Evolutionary conservation across 1,140 invertebrate genomes (phyloP).

Genomic region (Choristoneura fumiferana): DNA sequence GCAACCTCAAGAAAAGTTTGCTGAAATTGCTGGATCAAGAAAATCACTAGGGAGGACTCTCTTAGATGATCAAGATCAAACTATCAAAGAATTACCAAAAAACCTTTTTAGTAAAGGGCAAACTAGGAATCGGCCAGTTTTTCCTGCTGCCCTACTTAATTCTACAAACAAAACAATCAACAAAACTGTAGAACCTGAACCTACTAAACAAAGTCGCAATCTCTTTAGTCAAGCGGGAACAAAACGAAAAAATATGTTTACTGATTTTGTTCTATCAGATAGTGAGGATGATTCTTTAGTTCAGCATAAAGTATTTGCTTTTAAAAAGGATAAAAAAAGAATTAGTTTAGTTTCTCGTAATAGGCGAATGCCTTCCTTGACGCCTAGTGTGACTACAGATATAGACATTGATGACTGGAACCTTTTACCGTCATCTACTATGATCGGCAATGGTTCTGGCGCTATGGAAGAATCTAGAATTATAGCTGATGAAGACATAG

Average conservation of each 20-base stretch:
- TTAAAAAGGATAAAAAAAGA: constrained; percentile 39
- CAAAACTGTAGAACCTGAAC: constrained; percentile 41
- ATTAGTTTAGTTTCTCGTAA: constrained; percentile 29
- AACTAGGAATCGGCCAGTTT: constrained; percentile 43
- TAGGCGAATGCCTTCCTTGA: constrained; percentile 34
- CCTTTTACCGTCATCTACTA: constrained; percentile 62
- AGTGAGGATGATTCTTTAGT: constrained; percentile 68
- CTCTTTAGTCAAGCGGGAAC: constrained; percentile 52
- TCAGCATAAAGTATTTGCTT: constrained; percentile 53
- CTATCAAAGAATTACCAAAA: constrained; percentile 44
- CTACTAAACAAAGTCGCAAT: constrained; percentile 43
- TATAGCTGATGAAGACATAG: background rate
- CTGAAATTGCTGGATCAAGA: constrained; percentile 40
- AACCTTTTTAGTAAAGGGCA: constrained; percentile 44
- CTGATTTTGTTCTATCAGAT: constrained; percentile 60
- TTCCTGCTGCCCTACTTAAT: constrained; percentile 51
- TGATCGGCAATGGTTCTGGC: constrained; percentile 45
- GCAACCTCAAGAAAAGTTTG: constrained; percentile 43
- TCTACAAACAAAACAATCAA: constrained; percentile 55
- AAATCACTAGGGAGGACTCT: constrained; percentile 45
- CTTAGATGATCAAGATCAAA: constrained; percentile 47
- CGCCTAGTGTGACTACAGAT: constrained; percentile 52
- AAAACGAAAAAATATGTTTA: constrained; percentile 64
- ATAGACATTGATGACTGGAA: constrained; percentile 64
- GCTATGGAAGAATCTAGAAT: background rate